Base-by-base conservation (phyloP, 2,113 vertebrate genomes). In the Alethe diademata region DNA sequence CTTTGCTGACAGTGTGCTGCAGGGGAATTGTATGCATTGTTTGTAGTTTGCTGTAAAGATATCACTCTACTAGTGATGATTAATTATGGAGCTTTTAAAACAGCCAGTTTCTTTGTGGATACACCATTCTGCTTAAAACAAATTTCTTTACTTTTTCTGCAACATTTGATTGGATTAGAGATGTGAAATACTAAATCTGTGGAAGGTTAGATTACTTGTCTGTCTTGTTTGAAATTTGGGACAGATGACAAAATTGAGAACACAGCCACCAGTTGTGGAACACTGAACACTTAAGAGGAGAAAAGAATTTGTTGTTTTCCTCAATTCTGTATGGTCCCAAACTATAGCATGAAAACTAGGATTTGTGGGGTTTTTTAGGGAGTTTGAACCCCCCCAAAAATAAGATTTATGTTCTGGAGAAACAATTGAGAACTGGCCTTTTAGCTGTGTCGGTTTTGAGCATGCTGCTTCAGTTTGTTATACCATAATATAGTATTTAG, bases 171-270 rank as follows among this genome's bases (percentile, higher is more conserved):
- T 87, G 57, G 40, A 56, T 38, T 70, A 78, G 45, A 65, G 74
- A 76, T 76, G 38, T 91, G 51, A 94, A 93, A 70, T 88, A 38
- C 25, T 62, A 51, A 80, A 67, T 79, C 78, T 88, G 35, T 90
- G 85, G 58, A 40, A 95, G 93, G 92, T 94, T 89, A 95, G 26
- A 75, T 94, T 87, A 65, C 22, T 87, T 78, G 61, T 93, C 95
- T 81, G 40, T 91, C 58, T 65, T 88, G 51, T 22, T 66, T 81
- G 7, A 87, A 81, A 93, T 88, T 88, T 86, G 56, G 15, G 91
- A 70, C 85, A 95, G 58, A 88, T 96, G 81, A 73, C 66, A 92
- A 75, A 93, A 93, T 90, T 62, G 85, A 61, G 81, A 93, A 47
- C 33, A 78, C 19, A 83, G 22, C 58, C 25, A 20, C 33, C 1